Base-by-base conservation (phyloP, 30 jellyfish, hydroid and myxozoan species). In the Phacellophora camtschatica region DNA sequence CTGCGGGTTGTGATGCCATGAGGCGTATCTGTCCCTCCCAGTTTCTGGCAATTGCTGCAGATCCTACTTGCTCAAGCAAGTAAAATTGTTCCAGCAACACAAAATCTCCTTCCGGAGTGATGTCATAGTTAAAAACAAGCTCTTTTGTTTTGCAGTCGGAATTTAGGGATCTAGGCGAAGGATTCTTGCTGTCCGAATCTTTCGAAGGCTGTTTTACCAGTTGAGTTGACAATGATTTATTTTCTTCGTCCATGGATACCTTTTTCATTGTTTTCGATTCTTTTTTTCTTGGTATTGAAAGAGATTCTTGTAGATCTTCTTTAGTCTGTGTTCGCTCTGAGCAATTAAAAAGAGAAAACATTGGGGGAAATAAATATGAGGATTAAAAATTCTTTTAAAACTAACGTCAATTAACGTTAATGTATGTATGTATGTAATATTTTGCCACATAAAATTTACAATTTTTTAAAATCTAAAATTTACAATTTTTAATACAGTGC, bases 1-100 rank as follows among this genome's bases (percentile, higher is more conserved):
- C 98, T 3, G 85, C 88, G 27, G 97, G 97, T 64, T 92, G 98
- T 29, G 98, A 92, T 19, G 94, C 98, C 23, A 92, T 63, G 18
- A 92, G 77, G 32, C 66, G 94, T 12, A 71, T 82, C 24, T 46
- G 35, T 8, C 94, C 89, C 23, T 90, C 81, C 68, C 31, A 46
- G 33, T 54, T 45, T 23, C 42, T 66, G 25, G 82, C 39, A 16
- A 77, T 74, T 4, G 97, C 97, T 27, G 83, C 64, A 0, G 97
- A 90, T 41, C 97, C 97, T 18, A 90, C 62, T 69, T 90, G 97
- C 7, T 88, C 97, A 1, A 81, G 81, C 53, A 90, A 56, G 11
- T 77, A 74, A 28, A 73, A 80, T 23, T 90, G 83, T n/a, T 76
- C 71, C 51, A 71, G 29, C 31, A 15, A 25, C 33, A 55, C 74